phyloP scores from a whole-genome alignment of 2,888 invertebrate genomes.

The Uropetala carovei region DNA sequence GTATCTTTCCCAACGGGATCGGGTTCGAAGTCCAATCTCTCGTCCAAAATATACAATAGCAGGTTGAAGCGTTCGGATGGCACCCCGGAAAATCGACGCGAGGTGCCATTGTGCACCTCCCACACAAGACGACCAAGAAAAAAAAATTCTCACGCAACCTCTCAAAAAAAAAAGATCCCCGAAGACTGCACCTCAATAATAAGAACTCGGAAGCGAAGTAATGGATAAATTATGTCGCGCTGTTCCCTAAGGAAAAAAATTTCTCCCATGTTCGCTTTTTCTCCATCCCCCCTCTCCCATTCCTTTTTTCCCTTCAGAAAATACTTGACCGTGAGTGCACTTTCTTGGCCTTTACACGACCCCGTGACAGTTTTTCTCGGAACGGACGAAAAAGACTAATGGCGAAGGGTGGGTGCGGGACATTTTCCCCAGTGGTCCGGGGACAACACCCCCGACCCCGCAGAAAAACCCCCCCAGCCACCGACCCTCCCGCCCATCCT shows the following conservation, averaged over 20 bases:
- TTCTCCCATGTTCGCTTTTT: background rate
- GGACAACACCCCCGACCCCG: constrained; percentile 11
- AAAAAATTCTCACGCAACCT: constrained; percentile 21
- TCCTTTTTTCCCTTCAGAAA: background rate
- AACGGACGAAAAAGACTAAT: background rate
- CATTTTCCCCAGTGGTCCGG: background rate
- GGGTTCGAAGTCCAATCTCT: background rate
- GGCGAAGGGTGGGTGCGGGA: background rate
- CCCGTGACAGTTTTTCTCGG: constrained; percentile 18
- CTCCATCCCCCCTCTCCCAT: background rate
- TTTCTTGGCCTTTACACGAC: constrained; percentile 9
- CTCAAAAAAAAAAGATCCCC: background rate
- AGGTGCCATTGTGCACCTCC: background rate
- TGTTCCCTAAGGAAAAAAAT: background rate
- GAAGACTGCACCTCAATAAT: background rate
- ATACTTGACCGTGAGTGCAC: constrained; percentile 8
- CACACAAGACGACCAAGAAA: background rate
- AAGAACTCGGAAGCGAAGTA: background rate
- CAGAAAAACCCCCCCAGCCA: background rate
- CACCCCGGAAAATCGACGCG: background rate
- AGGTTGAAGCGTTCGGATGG: background rate
- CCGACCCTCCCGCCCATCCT: background rate
- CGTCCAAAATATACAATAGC: background rate
- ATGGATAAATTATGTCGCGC: constrained; percentile 17
- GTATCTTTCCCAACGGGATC: background rate